phyloP scores from a whole-genome alignment of 2,113 vertebrate species.

The Phasianus colchicus region DNA sequence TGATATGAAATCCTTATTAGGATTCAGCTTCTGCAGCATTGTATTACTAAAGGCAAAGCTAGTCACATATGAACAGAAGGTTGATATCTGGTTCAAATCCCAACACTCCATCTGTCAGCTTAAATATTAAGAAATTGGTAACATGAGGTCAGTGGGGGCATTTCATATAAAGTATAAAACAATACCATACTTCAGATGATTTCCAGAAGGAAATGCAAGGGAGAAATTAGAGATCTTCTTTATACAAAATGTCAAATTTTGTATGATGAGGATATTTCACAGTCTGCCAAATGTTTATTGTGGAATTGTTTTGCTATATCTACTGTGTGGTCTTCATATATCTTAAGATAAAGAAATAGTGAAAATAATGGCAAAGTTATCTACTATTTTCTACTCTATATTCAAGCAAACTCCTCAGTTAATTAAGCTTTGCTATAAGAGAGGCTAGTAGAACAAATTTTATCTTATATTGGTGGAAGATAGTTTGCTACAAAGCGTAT shows the following conservation, averaged over 20 bases:
- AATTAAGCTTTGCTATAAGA: neutral
- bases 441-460: neutral
- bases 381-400: neutral
- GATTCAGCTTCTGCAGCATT: neutral
- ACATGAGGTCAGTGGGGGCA: neutral
- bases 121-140: slow-evolving; percentile 66
- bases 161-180: slow-evolving; percentile 35
- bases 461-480: neutral
- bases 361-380: neutral
- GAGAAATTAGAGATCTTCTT: neutral
- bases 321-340: neutral
- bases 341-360: neutral
- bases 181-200: neutral
- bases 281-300: neutral
- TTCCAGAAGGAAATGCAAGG: neutral
- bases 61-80: slow-evolving; percentile 53
- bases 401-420: neutral
- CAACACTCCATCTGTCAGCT: slow-evolving; percentile 58
- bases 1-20: neutral
- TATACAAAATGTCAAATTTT: neutral
- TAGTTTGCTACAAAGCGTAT: neutral
- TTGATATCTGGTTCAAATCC: slow-evolving; percentile 58
- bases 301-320: neutral
- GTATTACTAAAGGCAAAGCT: neutral
- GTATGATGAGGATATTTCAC: neutral